Evolutionary conservation across 2,797 vertebrate genomes (phyloP), one percentile per base, ranked within the genome.

Genomic region (Macropus fuliginosus): DNA sequence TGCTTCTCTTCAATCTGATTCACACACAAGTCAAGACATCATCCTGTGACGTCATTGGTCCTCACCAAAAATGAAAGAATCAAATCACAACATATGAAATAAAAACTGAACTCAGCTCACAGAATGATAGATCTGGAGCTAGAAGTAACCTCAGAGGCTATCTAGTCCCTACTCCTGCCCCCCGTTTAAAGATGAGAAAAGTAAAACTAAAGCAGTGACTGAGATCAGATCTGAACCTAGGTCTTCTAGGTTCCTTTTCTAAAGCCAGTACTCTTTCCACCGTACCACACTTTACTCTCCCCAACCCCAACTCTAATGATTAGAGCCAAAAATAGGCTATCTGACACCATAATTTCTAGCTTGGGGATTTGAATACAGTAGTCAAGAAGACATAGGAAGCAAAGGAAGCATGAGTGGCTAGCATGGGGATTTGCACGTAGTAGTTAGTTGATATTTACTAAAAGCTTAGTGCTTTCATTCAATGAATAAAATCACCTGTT

Each of bases 401-500:
- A 81, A 81, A 81, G n/a, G 40, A 81, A 81, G 9, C 21, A 81
- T 46, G 74, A 81, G 21, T 46, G 21, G 9, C 74, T 50, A 87
- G 74, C 74, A 50, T 87, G 40, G 74, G 40, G 21, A 81, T 50
- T 28, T 87, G 74, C 24, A 81, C 40, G 28, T 12, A 27, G 21
- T 12, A 50, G 9, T 87, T 87, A 87, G 40, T 87, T 50, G 40
- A 87, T 87, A 46, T 87, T 50, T 87, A 24, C 12, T 87, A 27
- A 87, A 87, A 87, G 74, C 40, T 28, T 50, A 27, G 40, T 87
- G 74, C 74, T 50, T 87, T 87, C 74, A 87, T 50, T 12, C 9
- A 87, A 28, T 87, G 74, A 87, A 87, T 96, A 96, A 98, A 98
- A 97, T 97, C 97, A 96, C 97, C 97, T 98, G 97, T 98, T 98